Conservation (phyloP, 2,113 vertebrate species). For the Fulmarus glacialis region DNA sequence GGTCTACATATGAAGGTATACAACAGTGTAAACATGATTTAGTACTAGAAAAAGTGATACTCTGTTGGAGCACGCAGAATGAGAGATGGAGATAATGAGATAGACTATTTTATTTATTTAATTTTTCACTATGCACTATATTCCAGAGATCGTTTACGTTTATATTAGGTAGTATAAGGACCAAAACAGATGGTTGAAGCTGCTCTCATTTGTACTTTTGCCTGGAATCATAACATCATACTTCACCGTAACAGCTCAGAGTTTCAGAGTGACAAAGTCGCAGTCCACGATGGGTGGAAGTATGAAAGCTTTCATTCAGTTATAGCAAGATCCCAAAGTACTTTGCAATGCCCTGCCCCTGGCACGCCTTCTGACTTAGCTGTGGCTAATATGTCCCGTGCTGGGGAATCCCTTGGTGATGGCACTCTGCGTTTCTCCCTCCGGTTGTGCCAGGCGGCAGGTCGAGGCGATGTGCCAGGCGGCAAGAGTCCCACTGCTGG, state of each 20-base stretch:
- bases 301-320: not conserved
- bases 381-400: not conserved
- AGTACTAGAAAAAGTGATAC: not conserved
- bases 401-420: not conserved
- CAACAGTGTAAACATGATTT: not conserved
- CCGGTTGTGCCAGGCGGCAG: rapidly evolving
- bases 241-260: not conserved
- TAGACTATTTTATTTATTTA: not conserved
- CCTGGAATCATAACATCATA: not conserved
- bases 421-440: not conserved
- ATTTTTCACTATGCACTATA: not conserved
- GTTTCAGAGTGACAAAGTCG: rapidly evolving
- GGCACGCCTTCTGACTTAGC: not conserved
- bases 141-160: not conserved
- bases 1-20: not conserved
- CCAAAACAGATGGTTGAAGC: not conserved
- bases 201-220: not conserved
- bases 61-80: not conserved
- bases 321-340: not conserved
- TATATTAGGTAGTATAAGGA: not conserved
- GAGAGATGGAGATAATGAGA: not conserved
- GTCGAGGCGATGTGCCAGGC: not conserved
- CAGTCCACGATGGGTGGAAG: not conserved
- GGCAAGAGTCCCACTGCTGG: not conserved
- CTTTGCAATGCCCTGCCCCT: not conserved